Evolutionary conservation across 2,888 invertebrate species (phyloP), one percentile per base, ranked within the genome.

Genomic region (Agrypnus murinus): DNA sequence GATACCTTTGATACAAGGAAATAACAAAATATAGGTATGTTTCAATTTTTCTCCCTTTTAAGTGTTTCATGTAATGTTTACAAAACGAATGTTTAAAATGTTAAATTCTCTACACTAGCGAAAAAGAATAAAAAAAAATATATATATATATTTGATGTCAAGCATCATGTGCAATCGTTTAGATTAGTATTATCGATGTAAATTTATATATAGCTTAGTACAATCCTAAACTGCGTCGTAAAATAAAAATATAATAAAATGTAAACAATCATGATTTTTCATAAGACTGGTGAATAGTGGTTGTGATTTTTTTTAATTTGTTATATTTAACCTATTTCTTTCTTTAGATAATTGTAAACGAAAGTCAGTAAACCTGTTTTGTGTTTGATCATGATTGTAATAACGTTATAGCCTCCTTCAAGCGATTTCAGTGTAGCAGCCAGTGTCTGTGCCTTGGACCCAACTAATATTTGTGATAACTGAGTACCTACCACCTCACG

Each of bases 401-500:
- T 58, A 63, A 57, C 58, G 38, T 72, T 70, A 68, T 67, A 65
- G 57, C 62, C 68, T 64, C 71, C 71, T 67, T 68, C 68, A 72
- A 59, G 71, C 71, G 73, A 74, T 76, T 76, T 83, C 81, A 81
- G 80, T 82, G 83, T 83, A 83, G 82, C 80, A 79, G 83, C 82
- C 83, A 83, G 83, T 84, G 84, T 84, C 82, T 84, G 84, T 84
- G 84, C 84, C 84, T 84, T 84, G 81, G 82, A 82, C 82, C 82
- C 82, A 80, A 83, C 80, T 83, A 83, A 84, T 84, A 81, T 84
- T 84, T 84, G 84, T 84, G 84, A 84, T 84, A 84, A 82, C 79
- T 82, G 80, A 83, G 83, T 84, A 84, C 83, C 84, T 84, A 84
- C 81, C 81, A 83, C 82, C 82, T 82, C 83, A 83, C 81, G 81